These are phyloP conservation scores for Hemichromis elongatus DNA, from an alignment of 2,113 vertebrate genomes.

Conservation along the genomic window DNA sequence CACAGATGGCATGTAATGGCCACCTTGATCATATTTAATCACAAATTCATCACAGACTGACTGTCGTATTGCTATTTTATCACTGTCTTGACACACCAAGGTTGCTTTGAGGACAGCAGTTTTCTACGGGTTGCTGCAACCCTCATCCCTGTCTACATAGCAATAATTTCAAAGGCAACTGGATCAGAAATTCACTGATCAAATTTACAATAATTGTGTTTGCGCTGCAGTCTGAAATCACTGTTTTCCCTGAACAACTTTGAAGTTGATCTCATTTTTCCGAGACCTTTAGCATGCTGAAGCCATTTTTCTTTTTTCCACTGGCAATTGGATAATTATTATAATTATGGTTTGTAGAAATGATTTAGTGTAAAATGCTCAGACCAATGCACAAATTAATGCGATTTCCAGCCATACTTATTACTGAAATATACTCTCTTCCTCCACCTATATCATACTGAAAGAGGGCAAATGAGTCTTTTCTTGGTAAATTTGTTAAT, in stretches of 20 bases:
- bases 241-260: neutral
- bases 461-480: neutral
- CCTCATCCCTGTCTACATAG: neutral
- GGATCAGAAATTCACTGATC: neutral
- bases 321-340: neutral
- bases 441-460: neutral
- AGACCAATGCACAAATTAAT: neutral
- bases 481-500: neutral
- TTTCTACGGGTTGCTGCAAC: neutral
- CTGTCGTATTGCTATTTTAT: neutral
- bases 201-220: neutral
- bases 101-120: neutral
- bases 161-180: neutral
- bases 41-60: neutral
- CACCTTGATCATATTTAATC: neutral
- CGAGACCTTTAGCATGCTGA: neutral
- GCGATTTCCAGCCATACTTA: neutral
- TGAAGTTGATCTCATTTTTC: neutral
- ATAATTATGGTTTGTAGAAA: neutral
- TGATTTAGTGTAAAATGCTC: accelerated
- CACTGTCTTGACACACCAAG: neutral
- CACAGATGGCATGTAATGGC: neutral
- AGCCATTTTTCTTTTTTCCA: neutral
- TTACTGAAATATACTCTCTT: neutral
- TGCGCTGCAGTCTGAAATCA: neutral